Evolutionary conservation across 2,113 vertebrate species (phyloP).

Genomic region (Ursus arctos): DNA sequence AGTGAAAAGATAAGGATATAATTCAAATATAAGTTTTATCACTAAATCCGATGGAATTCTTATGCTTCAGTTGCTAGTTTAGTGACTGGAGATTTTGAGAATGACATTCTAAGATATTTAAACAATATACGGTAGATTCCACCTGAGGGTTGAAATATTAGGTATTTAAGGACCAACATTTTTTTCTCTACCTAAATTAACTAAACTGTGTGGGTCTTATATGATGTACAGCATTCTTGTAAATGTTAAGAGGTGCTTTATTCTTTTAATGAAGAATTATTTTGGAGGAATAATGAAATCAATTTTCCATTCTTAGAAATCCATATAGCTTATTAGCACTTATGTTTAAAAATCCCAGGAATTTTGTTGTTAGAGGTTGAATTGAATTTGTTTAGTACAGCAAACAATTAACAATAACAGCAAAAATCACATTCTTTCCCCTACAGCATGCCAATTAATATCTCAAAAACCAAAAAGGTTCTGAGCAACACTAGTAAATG

Average conservation of each 20-base stretch:
- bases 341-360: not conserved
- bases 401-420: not conserved
- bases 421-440: not conserved
- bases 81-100: not conserved
- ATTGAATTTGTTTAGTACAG: not conserved
- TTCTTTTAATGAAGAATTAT: not conserved
- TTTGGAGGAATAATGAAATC: not conserved
- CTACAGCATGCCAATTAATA: not conserved
- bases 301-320: not conserved
- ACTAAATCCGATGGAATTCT: not conserved
- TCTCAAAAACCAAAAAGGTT: not conserved
- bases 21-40: not conserved
- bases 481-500: not conserved
- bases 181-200: not conserved
- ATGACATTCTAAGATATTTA: not conserved
- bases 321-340: not conserved
- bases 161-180: not conserved
- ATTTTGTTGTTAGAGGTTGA: not conserved
- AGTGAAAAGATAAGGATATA: not conserved
- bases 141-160: not conserved
- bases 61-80: not conserved
- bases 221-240: not conserved
- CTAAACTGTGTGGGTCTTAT: not conserved
- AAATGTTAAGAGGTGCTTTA: not conserved
- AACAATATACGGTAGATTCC: not conserved